Percentiles rank a stretch among this genome's conserved stretches.
Evolutionary conservation across 2,113 vertebrate species (phyloP).

Genomic region (Anthoscopus minutus): DNA sequence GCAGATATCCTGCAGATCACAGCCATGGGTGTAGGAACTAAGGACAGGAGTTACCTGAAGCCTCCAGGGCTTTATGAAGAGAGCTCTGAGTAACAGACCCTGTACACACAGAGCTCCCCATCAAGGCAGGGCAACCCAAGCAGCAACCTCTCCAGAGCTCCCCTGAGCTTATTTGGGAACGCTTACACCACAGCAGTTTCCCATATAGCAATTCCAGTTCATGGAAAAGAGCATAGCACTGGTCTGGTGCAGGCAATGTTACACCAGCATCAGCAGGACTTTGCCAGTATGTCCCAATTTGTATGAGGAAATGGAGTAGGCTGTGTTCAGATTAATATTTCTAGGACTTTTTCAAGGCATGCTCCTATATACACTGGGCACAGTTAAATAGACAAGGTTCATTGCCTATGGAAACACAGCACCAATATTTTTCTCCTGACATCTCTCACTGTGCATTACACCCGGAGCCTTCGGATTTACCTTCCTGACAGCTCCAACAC

Average conservation of each 20-base stretch:
- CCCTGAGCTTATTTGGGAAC: background rate
- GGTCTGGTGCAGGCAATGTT: background rate
- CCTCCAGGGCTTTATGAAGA: background rate
- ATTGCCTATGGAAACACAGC: background rate
- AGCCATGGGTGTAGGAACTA: background rate
- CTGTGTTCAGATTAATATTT: background rate
- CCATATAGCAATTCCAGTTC: background rate
- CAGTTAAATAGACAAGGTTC: background rate
- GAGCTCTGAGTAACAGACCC: background rate
- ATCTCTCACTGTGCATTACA: background rate
- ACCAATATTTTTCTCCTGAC: background rate
- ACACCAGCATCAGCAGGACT: background rate
- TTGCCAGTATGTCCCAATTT: background rate
- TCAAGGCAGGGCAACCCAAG: background rate
- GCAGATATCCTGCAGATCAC: background rate
- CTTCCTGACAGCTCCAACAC: background rate
- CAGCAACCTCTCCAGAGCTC: background rate
- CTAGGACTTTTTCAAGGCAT: background rate
- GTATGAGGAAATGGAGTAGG: background rate
- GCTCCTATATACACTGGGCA: background rate
- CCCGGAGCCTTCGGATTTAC: background rate
- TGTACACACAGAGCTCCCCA: fast-evolving
- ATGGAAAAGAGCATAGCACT: background rate
- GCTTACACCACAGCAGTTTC: background rate
- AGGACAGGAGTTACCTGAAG: background rate